Conservation (phyloP, 2,888 invertebrate genomes). For the Drosophila tanythrix region DNA sequence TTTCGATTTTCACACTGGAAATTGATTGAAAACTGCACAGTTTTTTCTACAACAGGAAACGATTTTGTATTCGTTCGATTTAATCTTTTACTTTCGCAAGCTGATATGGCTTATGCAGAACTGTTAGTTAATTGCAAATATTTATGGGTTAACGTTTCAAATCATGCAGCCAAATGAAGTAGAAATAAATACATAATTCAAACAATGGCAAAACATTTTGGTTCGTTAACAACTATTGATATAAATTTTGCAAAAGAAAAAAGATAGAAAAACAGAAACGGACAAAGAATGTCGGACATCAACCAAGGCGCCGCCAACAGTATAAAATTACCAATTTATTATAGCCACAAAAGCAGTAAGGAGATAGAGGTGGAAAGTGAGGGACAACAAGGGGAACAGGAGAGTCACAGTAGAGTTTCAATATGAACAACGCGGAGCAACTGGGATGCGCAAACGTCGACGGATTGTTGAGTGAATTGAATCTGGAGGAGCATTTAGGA, state of each 20-base stretch:
- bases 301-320: constrained; percentile 77
- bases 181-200: constrained; percentile 3
- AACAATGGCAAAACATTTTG: constrained; percentile 32
- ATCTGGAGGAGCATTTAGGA: constrained; percentile 24
- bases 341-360: constrained; percentile 18
- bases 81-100: neutral
- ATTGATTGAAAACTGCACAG: neutral
- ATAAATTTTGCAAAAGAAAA: constrained; percentile 53
- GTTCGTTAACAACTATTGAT: constrained; percentile 59
- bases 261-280: constrained; percentile 26
- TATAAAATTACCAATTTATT: constrained; percentile 83
- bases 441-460: constrained; percentile 41
- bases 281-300: constrained; percentile 32
- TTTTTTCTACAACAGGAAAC: neutral
- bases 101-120: neutral
- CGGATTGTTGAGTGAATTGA: constrained; percentile 45
- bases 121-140: neutral
- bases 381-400: constrained; percentile 1
- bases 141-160: constrained; percentile 22
- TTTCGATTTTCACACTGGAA: neutral
- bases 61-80: neutral
- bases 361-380: neutral
- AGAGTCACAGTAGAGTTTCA: constrained; percentile 3
- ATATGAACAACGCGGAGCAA: constrained; percentile 30
- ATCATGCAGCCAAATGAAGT: constrained; percentile 4